Evolutionary conservation across 2,888 invertebrate species (phyloP).

Genomic region (Phaedon cochleariae): DNA sequence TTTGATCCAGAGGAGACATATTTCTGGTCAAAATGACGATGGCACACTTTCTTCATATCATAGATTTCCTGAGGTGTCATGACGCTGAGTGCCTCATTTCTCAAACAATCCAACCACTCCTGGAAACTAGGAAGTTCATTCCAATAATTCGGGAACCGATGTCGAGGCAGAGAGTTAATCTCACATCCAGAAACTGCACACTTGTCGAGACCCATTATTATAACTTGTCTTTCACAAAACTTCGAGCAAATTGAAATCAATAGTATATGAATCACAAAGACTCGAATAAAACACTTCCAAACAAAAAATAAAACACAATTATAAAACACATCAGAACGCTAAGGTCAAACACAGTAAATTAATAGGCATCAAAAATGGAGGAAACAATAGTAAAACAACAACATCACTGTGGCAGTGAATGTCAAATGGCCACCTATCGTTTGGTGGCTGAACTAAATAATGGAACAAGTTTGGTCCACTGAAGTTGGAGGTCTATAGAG

Average conservation of each 20-base stretch:
- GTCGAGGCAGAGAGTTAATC: not conserved
- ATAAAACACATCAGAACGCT: no score
- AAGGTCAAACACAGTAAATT: no score
- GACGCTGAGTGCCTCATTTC: not conserved
- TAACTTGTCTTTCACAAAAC: no score
- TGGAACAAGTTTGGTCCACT: not conserved
- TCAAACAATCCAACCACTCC: not conserved
- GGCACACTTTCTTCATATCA: not conserved
- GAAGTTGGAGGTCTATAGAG: not conserved
- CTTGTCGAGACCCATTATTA: not conserved
- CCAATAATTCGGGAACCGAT: not conserved
- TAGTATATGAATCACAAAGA: no score
- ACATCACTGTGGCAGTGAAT: not conserved
- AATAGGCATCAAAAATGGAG: no score
- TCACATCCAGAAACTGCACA: not conserved
- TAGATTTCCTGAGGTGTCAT: not conserved
- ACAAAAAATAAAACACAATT: no score
- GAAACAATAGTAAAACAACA: no score
- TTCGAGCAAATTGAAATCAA: no score
- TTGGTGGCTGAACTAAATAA: not conserved
- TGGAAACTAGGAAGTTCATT: not conserved
- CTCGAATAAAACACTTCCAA: no score
- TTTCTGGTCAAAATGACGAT: not conserved
- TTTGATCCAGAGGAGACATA: not conserved
- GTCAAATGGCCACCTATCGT: not conserved